Evolutionary conservation across 1,140 invertebrate species (phyloP), one percentile per base, ranked within the genome.

Genomic region (Drosophila paulistorum): DNA sequence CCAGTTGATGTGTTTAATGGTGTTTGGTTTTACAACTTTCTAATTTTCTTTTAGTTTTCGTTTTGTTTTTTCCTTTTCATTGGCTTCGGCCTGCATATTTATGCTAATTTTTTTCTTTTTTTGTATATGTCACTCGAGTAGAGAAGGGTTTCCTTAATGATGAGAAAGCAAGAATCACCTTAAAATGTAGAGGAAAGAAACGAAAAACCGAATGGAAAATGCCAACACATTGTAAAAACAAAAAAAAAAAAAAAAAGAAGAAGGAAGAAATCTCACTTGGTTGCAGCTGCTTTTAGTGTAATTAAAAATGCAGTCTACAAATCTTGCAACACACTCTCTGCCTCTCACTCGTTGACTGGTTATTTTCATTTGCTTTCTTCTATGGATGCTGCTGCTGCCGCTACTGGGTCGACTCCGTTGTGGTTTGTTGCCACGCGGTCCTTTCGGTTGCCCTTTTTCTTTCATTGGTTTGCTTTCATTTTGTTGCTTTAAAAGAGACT

Each of bases 1-100:
- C 83, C 83, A 86, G 72, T 89, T 86, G 84, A 86, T 89, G 84
- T 87, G 79, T 78, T 86, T 86, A 86, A 86, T 87, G 83, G 83
- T 82, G 84, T 86, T 81, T 89, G 84, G 76, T 83, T 86, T 86
- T 86, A 89, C 84, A 87, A 79, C 79, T 83, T 87, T 82, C 65
- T 60, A 78, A 78, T 74, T 71, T 69, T 37, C 62, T 35, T 68
- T 67, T 51, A 51, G 55, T 41, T 61, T 63, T 64, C 55, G 41
- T 70, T 39, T 11, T 39, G n/a, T 76, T 45, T 39, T 45, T 51
- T 51, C 45, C 45, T 51, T 51, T 51, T 48, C 45, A 48, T 48
- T 48, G 45, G 45, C 23, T 48, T 48, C 17, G 45, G 66, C 67
- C 62, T 72, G 68, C 68, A 89, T 78, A 79, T 80, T 86, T 86